Evolutionary conservation across 1,140 invertebrate genomes (phyloP).

Genomic region (Aleiodes sp.): DNA sequence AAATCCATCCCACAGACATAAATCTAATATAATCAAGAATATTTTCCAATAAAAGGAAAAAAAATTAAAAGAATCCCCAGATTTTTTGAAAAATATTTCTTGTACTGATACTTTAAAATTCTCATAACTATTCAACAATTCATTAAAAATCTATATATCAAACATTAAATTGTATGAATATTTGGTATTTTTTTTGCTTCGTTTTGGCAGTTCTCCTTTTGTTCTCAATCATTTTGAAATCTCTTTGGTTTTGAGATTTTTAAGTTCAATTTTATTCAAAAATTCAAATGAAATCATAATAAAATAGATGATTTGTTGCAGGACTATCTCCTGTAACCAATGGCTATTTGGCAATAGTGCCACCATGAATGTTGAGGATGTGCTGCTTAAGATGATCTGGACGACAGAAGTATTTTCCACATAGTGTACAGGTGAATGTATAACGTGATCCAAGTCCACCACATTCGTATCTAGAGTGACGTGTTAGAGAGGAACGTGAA

Average conservation of each 20-base stretch:
- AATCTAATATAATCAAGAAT: no score
- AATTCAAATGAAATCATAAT: neutral
- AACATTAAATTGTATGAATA: constrained; percentile 45
- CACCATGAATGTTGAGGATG: constrained; percentile 65
- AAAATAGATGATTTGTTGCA: neutral
- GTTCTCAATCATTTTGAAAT: constrained; percentile 15
- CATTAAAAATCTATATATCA: constrained; percentile 34
- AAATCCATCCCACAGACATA: no score
- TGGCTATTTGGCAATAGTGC: constrained; percentile 55
- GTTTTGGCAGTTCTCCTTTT: constrained; percentile 46
- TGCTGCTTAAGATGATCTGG: constrained; percentile 65
- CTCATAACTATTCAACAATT: constrained; percentile 35
- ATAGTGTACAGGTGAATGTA: constrained; percentile 65
- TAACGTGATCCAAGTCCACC: constrained; percentile 62
- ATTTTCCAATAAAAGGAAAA: no score
- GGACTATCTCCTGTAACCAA: no score
- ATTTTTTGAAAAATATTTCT: neutral
- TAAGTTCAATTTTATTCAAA: neutral
- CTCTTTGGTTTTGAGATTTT: neutral
- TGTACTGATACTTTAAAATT: neutral
- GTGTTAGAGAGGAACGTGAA: constrained; percentile 61
- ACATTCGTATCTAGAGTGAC: constrained; percentile 67
- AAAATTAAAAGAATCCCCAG: neutral
- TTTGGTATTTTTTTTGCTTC: constrained; percentile 44
- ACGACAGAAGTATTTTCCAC: constrained; percentile 64